phyloP scores from a whole-genome alignment of 2,113 vertebrate genomes.

The Emydura subglobosa region DNA sequence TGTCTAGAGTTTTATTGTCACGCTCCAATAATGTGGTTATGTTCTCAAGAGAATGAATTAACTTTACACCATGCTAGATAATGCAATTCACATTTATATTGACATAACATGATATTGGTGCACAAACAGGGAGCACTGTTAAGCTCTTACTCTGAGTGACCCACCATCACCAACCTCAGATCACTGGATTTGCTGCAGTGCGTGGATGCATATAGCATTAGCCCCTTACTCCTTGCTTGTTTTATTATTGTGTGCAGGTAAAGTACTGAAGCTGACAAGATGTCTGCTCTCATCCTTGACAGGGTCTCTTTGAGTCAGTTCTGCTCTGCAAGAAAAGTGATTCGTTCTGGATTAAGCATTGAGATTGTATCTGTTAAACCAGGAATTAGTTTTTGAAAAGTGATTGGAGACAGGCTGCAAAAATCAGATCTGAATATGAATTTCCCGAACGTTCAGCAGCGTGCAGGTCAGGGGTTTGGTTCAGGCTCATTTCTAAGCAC shows the following conservation, averaged over 20 bases:
- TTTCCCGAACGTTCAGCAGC: not conserved
- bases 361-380: not conserved
- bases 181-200: not conserved
- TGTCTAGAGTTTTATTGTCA: not conserved
- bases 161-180: not conserved
- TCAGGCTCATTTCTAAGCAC: not conserved
- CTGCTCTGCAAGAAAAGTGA: not conserved
- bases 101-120: not conserved
- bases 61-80: not conserved
- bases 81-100: not conserved
- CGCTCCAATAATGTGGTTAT: not conserved
- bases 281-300: not conserved
- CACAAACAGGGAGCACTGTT: not conserved
- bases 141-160: not conserved
- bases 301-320: not conserved
- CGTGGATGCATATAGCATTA: not conserved
- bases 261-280: not conserved
- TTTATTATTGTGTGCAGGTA: not conserved
- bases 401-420: not conserved
- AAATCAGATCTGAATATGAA: not conserved
- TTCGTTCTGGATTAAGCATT: not conserved
- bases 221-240: not conserved
- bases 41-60: not conserved
- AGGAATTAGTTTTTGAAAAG: not conserved
- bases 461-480: accelerated